A percentile compares a stretch with the other conserved stretches of the same genome.
phyloP scores from a whole-genome alignment of 1,140 invertebrate genomes.

The Gerris buenoi region DNA sequence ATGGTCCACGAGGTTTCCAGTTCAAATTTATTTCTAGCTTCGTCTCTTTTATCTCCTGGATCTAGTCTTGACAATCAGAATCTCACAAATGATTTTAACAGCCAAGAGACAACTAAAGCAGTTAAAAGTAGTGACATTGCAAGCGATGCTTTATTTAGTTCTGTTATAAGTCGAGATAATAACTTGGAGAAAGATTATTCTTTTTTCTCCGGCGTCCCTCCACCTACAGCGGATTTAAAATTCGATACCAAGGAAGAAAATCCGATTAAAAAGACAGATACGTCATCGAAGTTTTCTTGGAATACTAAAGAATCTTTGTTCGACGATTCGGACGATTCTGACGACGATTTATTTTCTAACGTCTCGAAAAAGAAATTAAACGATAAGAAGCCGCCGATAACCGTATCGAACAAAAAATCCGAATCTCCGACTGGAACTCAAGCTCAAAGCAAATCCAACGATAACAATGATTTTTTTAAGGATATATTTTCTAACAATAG shows the following conservation, averaged over 20 bases:
- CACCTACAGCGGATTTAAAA: neutral
- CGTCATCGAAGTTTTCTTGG: neutral
- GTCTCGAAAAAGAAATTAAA: neutral
- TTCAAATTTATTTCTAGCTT: conserved; percentile 2
- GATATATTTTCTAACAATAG: neutral
- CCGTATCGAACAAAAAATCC: neutral
- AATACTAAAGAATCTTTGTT: neutral
- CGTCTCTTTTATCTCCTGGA: conserved; percentile 11
- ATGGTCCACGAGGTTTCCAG: neutral
- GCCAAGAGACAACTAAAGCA: neutral
- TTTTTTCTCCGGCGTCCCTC: neutral
- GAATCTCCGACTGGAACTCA: neutral
- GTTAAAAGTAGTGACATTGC: neutral
- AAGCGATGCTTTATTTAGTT: neutral
- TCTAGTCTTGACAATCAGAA: conserved; percentile 7
- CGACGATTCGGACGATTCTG: neutral
- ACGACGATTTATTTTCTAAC: neutral
- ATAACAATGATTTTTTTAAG: neutral
- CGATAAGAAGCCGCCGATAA: neutral
- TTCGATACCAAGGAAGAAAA: neutral
- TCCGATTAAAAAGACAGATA: neutral
- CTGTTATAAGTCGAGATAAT: neutral
- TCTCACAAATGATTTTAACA: neutral
- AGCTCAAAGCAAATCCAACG: no score
- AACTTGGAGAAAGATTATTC: neutral